Conservation (phyloP, 2,113 vertebrate species). For the Ceyx melanurus region DNA sequence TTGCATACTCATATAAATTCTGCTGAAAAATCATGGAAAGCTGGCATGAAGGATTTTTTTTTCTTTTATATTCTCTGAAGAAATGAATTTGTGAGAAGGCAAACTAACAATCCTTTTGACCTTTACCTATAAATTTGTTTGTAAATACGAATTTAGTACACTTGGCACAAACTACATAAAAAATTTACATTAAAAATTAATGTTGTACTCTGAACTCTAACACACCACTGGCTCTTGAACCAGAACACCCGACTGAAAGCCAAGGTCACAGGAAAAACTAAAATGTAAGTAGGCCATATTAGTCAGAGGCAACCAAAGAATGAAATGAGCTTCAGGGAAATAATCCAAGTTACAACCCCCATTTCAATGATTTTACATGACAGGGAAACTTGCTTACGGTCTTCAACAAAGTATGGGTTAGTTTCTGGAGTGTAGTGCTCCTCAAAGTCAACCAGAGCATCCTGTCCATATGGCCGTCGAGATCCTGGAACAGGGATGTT, state of each 20-base stretch:
- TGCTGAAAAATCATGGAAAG: slow-evolving; percentile 1
- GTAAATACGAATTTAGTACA: slow-evolving; percentile 7
- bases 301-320: background rate
- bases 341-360: background rate
- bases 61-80: background rate
- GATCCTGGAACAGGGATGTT: slow-evolving; percentile 83
- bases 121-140: slow-evolving; percentile 41
- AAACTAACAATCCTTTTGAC: slow-evolving; percentile 6
- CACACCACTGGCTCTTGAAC: slow-evolving; percentile 12
- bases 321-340: background rate
- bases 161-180: background rate
- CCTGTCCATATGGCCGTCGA: slow-evolving; percentile 83
- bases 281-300: background rate
- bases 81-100: slow-evolving; percentile 34
- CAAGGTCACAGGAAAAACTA: slow-evolving; percentile 10
- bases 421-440: slow-evolving; percentile 77
- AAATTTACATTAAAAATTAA: background rate
- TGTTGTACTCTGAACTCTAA: background rate
- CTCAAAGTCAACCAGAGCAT: slow-evolving; percentile 84
- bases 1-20: background rate
- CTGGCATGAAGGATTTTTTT: background rate
- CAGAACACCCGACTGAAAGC: slow-evolving; percentile 38
- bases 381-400: slow-evolving; percentile 79
- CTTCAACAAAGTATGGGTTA: slow-evolving; percentile 82
- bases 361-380: slow-evolving; percentile 5